phyloP scores from a whole-genome alignment of 1,140 invertebrate genomes.

The Atta cephalotes region DNA sequence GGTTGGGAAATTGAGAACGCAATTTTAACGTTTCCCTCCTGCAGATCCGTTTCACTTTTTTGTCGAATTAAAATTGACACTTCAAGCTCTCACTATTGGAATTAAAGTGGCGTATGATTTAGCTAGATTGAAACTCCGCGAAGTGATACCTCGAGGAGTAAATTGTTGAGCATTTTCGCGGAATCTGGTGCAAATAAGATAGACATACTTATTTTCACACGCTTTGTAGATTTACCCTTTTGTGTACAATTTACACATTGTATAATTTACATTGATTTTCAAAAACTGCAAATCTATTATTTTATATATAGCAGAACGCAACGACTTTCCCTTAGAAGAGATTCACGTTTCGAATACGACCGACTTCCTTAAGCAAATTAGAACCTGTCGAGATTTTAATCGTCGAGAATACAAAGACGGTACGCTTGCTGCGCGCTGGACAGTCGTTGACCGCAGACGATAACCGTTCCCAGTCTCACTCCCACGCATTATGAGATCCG shows the following conservation, averaged over 20 bases:
- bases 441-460: conserved; percentile 56
- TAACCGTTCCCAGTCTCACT: conserved; percentile 49
- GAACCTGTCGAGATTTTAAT: conserved; percentile 55
- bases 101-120: conserved; percentile 13
- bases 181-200: conserved; percentile 8
- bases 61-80: conserved; percentile 20
- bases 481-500: conserved; percentile 42
- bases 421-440: conserved; percentile 18
- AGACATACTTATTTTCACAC: conserved; percentile 11
- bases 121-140: background rate
- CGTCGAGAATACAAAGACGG: conserved; percentile 26
- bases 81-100: background rate
- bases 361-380: conserved; percentile 52
- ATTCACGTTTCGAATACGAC: background rate
- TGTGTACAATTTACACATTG: background rate
- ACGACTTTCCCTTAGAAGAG: background rate
- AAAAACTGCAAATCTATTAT: background rate
- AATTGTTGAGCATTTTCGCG: background rate
- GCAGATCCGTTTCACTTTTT: background rate
- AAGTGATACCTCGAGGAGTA: background rate
- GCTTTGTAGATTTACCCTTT: background rate
- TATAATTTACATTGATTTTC: background rate
- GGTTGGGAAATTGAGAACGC: conserved; percentile 17
- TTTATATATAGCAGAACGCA: background rate
- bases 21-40: conserved; percentile 20